phyloP scores from a whole-genome alignment of 2,113 vertebrate species.

The Odontesthes bonariensis region DNA sequence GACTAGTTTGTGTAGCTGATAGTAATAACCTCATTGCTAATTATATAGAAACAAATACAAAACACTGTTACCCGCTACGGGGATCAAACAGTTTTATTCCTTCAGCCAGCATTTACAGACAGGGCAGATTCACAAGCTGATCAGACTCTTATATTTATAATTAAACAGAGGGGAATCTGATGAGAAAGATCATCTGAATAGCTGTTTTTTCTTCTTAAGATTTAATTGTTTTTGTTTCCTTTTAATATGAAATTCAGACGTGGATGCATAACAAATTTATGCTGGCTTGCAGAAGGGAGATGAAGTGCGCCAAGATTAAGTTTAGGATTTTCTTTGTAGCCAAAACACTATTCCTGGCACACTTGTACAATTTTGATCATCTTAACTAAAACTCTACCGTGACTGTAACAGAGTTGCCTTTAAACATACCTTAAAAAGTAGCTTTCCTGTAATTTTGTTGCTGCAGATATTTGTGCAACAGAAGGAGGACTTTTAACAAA shows the following conservation, averaged over 20 bases:
- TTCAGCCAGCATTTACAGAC: constrained; percentile 1
- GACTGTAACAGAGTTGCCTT: constrained; percentile 34
- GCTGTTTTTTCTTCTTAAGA: constrained; percentile 16
- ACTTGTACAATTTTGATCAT: constrained; percentile 9
- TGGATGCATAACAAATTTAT: constrained; percentile 6
- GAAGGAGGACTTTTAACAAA: neutral
- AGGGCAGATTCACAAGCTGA: constrained; percentile 13
- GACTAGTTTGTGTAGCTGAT: constrained; percentile 57
- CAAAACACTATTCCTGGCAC: constrained; percentile 44
- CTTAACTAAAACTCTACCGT: neutral
- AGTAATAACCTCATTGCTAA: constrained; percentile 33
- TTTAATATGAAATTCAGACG: neutral
- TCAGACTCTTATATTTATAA: neutral
- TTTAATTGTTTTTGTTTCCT: constrained; percentile 12
- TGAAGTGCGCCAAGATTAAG: constrained; percentile 9
- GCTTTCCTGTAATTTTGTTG: constrained; percentile 5
- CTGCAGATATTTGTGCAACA: constrained; percentile 13
- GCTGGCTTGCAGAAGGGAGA: neutral
- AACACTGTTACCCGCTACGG: neutral
- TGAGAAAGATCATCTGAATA: constrained; percentile 20
- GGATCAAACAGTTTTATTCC: neutral
- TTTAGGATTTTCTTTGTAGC: neutral
- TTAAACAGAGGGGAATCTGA: constrained; percentile 13
- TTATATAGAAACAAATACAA: constrained; percentile 9
- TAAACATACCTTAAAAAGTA: neutral